Base-by-base conservation (phyloP, 2,797 vertebrate species). In the Poecilia wingei region DNA sequence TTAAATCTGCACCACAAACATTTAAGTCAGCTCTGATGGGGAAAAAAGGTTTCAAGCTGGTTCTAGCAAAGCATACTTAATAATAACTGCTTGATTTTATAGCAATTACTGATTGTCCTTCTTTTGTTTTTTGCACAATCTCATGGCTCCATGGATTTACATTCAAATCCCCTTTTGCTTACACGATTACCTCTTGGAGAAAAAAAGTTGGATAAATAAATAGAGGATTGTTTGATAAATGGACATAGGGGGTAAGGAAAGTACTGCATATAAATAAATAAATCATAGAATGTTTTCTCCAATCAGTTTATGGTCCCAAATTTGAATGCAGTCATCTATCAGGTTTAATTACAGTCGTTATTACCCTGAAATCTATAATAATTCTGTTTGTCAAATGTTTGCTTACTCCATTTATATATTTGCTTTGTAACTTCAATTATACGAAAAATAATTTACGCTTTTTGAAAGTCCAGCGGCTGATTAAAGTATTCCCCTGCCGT, bases 311-410 rank as follows among this genome's bases (percentile, higher is more conserved):
- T 41, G 9, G 33, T 59, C 49, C 36, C 57, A n/a, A 69, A 45
- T 10, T 74, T n/a, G 1, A 43, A 31, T 78, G n/a, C 43, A 36
- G 31, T 68, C 3, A 41, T 51, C 55, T 72, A 71, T 68, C 9
- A 25, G 22, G 66, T 68, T 68, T 68, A 68, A 68, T 70, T 45
- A 43, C 13, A 43, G 39, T n/a, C 20, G 4, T 69, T 45, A n/a
- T 16, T 70, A n/a, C 41, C 39, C 41, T 70, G 25, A 70, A 43
- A 45, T 12, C 12, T 70, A n/a, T n/a, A n/a, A 43, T 75, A 3
- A 64, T 33, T 43, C 16, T 70, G 69, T 46, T 59, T 51, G 10
- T 53, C 76, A 77, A 83, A 72, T 53, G 47, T 16, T 14, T 80
- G 5, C 36, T 73, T 6, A 39, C 53, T 72, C 31, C 1, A 9